Percentiles rank a stretch among this genome's conserved stretches.
Evolutionary conservation across 2,797 vertebrate species (phyloP).

Genomic region (Phrynocephalus vlangalii): DNA sequence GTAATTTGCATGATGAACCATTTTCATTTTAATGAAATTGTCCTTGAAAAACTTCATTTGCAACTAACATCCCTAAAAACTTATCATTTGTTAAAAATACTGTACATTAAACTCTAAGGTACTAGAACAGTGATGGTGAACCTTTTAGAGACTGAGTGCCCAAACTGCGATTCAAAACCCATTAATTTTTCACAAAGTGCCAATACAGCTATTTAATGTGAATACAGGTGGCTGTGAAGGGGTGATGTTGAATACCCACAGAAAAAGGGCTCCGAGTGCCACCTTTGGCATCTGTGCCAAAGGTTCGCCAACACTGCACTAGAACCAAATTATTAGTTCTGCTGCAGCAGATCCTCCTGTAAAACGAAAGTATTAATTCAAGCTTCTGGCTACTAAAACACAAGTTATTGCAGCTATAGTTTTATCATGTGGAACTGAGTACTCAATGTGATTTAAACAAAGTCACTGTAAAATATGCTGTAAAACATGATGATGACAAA

Average conservation of each 20-base stretch:
- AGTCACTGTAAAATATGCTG: neutral
- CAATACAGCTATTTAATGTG: no score
- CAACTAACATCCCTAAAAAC: neutral
- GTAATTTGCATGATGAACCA: neutral
- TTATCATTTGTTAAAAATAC: neutral
- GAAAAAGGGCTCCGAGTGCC: no score
- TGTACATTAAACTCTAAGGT: neutral
- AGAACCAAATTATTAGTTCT: neutral
- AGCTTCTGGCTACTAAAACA: neutral
- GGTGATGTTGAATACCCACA: no score
- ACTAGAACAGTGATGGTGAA: no score
- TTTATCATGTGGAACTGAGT: neutral
- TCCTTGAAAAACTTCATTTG: neutral
- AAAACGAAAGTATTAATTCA: neutral
- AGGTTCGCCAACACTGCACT: no score
- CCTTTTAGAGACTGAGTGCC: no score
- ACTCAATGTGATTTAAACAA: neutral
- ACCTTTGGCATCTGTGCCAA: no score
- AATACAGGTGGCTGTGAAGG: no score
- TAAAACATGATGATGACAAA: neutral
- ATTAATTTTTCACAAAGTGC: no score
- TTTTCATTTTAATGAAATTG: neutral
- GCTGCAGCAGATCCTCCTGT: neutral
- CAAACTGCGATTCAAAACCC: no score
- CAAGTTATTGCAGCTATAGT: neutral